Conservation (phyloP, 2,113 vertebrate genomes). For the Mobula birostris region DNA sequence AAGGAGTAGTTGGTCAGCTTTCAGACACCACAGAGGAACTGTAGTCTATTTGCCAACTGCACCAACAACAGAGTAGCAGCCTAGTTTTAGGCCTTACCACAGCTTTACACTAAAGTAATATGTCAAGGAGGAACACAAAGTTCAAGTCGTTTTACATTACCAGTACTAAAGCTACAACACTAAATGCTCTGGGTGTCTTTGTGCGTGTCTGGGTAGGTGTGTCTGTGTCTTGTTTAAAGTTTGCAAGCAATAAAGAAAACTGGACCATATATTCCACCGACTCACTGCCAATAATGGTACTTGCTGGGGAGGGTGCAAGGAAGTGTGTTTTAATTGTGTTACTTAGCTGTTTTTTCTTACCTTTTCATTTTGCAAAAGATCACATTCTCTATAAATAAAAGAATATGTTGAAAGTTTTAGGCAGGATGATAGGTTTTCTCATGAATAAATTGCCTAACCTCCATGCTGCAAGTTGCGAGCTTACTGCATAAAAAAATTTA, state of each 20-base stretch:
- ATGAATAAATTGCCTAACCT: constrained; percentile 95
- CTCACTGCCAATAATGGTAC: constrained; percentile 40
- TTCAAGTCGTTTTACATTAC: constrained; percentile 25
- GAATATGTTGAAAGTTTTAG: constrained; percentile 99
- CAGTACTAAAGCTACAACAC: constrained; percentile 7
- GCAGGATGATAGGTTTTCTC: constrained; percentile 95
- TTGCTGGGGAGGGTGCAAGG: constrained; percentile 70
- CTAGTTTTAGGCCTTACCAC: constrained; percentile 28
- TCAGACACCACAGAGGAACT: neutral
- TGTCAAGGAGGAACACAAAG: constrained; percentile 9
- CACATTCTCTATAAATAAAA: constrained; percentile 99
- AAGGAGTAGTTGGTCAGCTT: constrained; percentile 40
- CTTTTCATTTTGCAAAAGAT: constrained; percentile 99
- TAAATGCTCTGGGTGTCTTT: constrained; percentile 14
- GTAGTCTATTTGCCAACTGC: constrained; percentile 9
- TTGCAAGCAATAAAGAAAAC: constrained; percentile 62
- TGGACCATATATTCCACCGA: constrained; percentile 50
- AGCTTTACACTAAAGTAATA: constrained; percentile 21
- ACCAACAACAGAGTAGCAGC: constrained; percentile 35
- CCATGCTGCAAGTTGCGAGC: constrained; percentile 83
- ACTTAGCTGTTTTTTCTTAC: constrained; percentile 93
- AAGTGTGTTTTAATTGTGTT: constrained; percentile 87
- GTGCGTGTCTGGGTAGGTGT: neutral
- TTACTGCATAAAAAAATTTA: constrained; percentile 45
- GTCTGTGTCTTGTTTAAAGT: constrained; percentile 48